Evolutionary conservation across 92 coral and sea anemone genomes (phyloP).

Genomic region (Blastomussa wellsi): DNA sequence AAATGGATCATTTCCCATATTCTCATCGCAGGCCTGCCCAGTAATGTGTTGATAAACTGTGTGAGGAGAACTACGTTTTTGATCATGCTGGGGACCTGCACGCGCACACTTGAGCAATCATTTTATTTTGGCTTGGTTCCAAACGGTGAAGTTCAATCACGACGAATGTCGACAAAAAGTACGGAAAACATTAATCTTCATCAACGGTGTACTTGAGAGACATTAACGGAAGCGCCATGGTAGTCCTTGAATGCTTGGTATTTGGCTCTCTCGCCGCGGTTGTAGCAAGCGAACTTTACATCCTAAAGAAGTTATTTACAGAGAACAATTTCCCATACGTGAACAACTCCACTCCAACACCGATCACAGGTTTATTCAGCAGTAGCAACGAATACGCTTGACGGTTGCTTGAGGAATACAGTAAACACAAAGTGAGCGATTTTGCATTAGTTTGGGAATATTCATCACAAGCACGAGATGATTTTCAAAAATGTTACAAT

Average conservation of each 20-base stretch:
- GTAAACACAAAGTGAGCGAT: background rate
- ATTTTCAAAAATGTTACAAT: background rate
- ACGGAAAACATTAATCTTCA: background rate
- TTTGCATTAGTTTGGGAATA: background rate
- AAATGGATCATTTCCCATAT: background rate
- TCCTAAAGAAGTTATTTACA: slow-evolving; percentile 50
- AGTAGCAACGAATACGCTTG: slow-evolving; percentile 16
- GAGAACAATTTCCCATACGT: slow-evolving; percentile 35
- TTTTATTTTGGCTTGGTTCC: slow-evolving; percentile 10
- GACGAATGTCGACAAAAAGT: background rate
- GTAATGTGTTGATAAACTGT: background rate
- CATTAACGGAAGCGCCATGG: slow-evolving; percentile 1
- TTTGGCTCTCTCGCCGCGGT: slow-evolving; percentile 58
- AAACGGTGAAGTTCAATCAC: background rate
- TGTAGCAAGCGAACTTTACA: slow-evolving; percentile 38
- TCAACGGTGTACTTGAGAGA: background rate
- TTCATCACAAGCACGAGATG: background rate
- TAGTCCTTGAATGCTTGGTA: slow-evolving; percentile 54
- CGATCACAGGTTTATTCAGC: slow-evolving; percentile 12
- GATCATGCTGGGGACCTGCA: background rate
- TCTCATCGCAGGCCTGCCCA: background rate
- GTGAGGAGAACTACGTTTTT: background rate
- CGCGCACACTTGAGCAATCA: too few species aligned
- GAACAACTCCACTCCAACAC: slow-evolving; percentile 6
- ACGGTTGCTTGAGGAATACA: background rate